A percentile compares a stretch with the other conserved stretches of the same genome.
phyloP scores from a whole-genome alignment of 2,797 vertebrate species.

The Petrocephalus sullivani region DNA sequence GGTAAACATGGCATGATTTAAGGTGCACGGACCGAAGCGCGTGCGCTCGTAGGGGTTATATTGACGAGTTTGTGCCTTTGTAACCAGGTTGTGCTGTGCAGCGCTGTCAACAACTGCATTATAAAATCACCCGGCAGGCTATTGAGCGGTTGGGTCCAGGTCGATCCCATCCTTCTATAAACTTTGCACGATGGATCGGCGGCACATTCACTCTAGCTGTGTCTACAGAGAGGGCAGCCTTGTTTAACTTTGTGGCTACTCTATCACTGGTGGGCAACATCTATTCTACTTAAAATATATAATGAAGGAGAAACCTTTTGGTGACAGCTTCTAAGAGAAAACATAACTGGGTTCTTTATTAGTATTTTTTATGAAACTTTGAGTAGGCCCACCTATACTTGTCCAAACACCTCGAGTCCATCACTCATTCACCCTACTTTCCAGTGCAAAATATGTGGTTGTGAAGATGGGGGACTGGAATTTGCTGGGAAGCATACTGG shows the following conservation, averaged over 20 bases:
- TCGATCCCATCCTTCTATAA: conserved; percentile 59
- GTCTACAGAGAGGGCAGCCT: conserved; percentile 23
- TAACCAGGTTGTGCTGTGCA: conserved; percentile 36
- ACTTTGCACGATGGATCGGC: conserved; percentile 45
- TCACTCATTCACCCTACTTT: not conserved
- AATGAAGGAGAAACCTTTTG: not conserved
- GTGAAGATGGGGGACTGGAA: conserved; percentile 94
- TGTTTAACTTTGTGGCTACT: conserved; percentile 23
- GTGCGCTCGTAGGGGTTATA: conserved; percentile 16
- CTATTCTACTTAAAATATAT: not conserved
- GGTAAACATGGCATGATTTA: not conserved
- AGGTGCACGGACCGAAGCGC: conserved; percentile 25
- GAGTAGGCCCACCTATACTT: not conserved
- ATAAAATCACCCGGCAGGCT: conserved; percentile 64
- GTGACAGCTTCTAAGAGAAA: not conserved
- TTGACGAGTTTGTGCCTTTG: conserved; percentile 40
- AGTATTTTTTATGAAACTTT: not conserved
- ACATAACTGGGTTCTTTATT: not conserved
- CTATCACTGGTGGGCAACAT: not conserved
- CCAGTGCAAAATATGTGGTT: conserved; percentile 59
- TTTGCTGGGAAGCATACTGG: conserved; percentile 83
- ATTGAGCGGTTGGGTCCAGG: conserved; percentile 56
- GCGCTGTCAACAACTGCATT: conserved; percentile 60
- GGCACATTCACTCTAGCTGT: conserved; percentile 38
- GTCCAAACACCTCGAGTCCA: not conserved